Evolutionary conservation across 1,140 invertebrate genomes (phyloP).

Genomic region (Brachionus sp.): DNA sequence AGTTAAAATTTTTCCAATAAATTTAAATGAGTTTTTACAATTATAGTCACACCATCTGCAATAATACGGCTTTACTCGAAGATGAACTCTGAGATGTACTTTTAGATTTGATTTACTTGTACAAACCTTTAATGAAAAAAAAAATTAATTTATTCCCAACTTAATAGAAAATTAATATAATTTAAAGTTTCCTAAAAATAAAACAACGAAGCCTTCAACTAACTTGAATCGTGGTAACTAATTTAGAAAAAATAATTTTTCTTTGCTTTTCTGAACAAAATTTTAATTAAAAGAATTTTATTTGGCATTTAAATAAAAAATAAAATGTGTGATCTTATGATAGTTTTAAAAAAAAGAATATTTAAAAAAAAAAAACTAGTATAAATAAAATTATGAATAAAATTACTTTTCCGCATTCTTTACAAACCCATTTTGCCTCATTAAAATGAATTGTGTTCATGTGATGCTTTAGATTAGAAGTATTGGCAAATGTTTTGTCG

Average conservation of each 20-base stretch:
- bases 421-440: slow-evolving; percentile 44
- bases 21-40: slow-evolving; percentile 22
- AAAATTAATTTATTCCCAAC: neutral
- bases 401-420: slow-evolving; percentile 45
- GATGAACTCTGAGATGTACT: slow-evolving; percentile 43
- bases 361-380: neutral
- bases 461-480: slow-evolving; percentile 44
- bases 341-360: neutral
- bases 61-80: slow-evolving; percentile 40
- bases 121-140: slow-evolving; percentile 3
- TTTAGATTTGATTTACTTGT: slow-evolving; percentile 43
- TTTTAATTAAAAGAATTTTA: neutral
- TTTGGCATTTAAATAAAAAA: neutral
- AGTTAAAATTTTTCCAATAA: neutral
- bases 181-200: neutral
- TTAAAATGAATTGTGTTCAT: slow-evolving; percentile 45
- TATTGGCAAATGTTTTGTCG: slow-evolving; percentile 45
- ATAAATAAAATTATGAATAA: neutral
- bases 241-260: neutral
- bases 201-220: too few species aligned
- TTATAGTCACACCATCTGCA: slow-evolving; percentile 44
- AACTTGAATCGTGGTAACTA: neutral
- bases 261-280: neutral
- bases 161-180: neutral
- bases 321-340: neutral